Evolutionary conservation across 2,888 invertebrate genomes (phyloP), one percentile per base, ranked within the genome.

Genomic region (Lissocephala sabroskyi): DNA sequence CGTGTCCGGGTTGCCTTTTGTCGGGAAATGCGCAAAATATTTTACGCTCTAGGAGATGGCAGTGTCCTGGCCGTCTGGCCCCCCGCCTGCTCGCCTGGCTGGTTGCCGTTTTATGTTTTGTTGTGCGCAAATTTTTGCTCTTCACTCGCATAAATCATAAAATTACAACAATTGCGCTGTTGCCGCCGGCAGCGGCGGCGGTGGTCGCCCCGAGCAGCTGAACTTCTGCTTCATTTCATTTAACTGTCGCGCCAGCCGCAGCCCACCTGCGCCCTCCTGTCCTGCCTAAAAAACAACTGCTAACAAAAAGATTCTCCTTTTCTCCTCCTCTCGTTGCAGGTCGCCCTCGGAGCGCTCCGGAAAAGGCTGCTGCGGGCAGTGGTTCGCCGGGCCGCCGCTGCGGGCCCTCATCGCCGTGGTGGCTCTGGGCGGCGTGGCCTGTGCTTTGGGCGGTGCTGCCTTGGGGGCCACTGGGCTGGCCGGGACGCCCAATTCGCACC

Each of bases 271-370:
- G 19, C 49, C 33, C 13, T 5, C 23, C 7, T 3, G 23, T 3
- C 3, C 23, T 3, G 23, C 3, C 23, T 5, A 36, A 10, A 14
- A 17, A 28, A 39, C 16, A 36, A 3, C 32, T 43, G 30, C 29
- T n/a, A n/a, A n/a, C n/a, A n/a, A n/a, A n/a, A n/a, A n/a, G n/a
- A n/a, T n/a, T n/a, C n/a, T n/a, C n/a, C n/a, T n/a, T 28, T 32
- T 50, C 32, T 35, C 35, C 32, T 39, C 33, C 41, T 45, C 30
- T 49, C 11, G 45, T 73, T 74, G 23, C 62, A 85, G 85, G 73
- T 84, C 85, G 56, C 84, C 85, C 59, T 85, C 85, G 50, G 85
- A 85, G 77, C 82, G 85, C 53, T 84, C 84, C 53, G 84, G 85
- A 46, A 85, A 85, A 65, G 85, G 84, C 49, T 85, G 85, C 55